Evolutionary conservation across 2,888 invertebrate species (phyloP).

Genomic region (Lucinisca nassula): DNA sequence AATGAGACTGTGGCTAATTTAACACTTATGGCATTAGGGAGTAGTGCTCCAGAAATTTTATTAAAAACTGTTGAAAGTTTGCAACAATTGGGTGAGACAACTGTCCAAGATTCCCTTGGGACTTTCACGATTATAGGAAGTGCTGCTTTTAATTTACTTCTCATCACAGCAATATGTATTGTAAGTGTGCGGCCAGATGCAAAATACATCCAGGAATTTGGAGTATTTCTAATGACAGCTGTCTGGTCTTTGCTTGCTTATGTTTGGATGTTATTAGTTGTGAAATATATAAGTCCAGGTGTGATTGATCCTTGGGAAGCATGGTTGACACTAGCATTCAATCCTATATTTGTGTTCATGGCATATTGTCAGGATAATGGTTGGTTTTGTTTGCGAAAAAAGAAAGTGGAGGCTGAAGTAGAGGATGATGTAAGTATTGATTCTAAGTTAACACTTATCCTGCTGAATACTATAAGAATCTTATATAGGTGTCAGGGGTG

Average conservation of each 20-base stretch:
- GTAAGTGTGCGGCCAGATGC: conserved; percentile 77
- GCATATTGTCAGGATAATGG: conserved; percentile 85
- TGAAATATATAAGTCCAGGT: conserved; percentile 80
- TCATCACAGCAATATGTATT: conserved; percentile 86
- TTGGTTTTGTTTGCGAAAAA: conserved; percentile 81
- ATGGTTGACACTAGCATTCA: conserved; percentile 83
- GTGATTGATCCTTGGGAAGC: conserved; percentile 85
- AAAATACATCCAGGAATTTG: conserved; percentile 83
- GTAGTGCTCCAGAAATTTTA: conserved; percentile 86
- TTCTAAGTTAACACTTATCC: background rate
- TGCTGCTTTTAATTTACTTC: conserved; percentile 86
- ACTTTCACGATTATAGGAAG: conserved; percentile 87
- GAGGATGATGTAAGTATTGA: conserved; percentile 61
- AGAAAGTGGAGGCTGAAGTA: conserved; percentile 69
- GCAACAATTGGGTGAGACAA: conserved; percentile 63
- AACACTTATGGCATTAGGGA: conserved; percentile 86
- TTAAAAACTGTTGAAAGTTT: conserved; percentile 82
- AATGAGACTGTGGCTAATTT: conserved; percentile 87
- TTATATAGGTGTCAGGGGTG: no score
- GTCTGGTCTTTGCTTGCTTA: conserved; percentile 86
- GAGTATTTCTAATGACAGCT: conserved; percentile 85
- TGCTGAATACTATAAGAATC: no score
- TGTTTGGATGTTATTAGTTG: conserved; percentile 86
- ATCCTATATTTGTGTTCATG: conserved; percentile 85
- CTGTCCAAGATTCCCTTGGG: conserved; percentile 80